phyloP scores from a whole-genome alignment of 1,140 invertebrate genomes.

The Anadara kagoshimensis region DNA sequence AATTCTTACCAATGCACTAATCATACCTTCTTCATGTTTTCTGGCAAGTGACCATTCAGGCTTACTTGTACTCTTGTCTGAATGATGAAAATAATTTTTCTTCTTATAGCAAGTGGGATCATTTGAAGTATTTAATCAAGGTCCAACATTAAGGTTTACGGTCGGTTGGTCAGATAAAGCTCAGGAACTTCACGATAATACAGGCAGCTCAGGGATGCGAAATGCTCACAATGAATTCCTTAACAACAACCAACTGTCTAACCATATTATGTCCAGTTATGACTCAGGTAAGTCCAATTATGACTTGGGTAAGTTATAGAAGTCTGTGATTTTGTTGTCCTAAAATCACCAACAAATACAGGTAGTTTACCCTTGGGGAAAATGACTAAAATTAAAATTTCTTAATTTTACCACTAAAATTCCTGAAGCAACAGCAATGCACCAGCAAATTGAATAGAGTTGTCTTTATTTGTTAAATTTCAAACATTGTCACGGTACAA shows the following conservation, averaged over 20 bases:
- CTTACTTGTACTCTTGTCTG: background rate
- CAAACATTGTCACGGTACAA: too few relatives aligned
- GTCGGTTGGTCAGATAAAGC: constrained; percentile 87
- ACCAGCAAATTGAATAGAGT: too few relatives aligned
- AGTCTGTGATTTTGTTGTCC: too few relatives aligned
- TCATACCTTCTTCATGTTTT: background rate
- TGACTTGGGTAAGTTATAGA: background rate
- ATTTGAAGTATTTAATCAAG: constrained; percentile 77
- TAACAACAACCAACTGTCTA: constrained; percentile 47
- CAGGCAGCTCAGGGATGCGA: constrained; percentile 71
- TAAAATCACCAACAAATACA: too few relatives aligned
- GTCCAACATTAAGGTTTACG: constrained; percentile 88
- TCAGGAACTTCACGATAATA: constrained; percentile 76
- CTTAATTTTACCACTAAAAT: too few relatives aligned
- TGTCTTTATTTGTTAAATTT: too few relatives aligned
- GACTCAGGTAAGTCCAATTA: constrained; percentile 31
- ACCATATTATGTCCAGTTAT: constrained; percentile 29
- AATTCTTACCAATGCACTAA: background rate
- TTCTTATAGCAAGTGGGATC: constrained; percentile 56
- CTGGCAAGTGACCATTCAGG: background rate
- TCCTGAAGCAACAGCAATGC: too few relatives aligned
- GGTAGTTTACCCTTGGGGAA: too few relatives aligned
- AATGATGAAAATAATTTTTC: background rate
- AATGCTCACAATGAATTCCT: constrained; percentile 45
- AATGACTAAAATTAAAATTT: too few relatives aligned